Conservation (phyloP, 1,140 invertebrate genomes). For the Xylocopa sonorina region DNA sequence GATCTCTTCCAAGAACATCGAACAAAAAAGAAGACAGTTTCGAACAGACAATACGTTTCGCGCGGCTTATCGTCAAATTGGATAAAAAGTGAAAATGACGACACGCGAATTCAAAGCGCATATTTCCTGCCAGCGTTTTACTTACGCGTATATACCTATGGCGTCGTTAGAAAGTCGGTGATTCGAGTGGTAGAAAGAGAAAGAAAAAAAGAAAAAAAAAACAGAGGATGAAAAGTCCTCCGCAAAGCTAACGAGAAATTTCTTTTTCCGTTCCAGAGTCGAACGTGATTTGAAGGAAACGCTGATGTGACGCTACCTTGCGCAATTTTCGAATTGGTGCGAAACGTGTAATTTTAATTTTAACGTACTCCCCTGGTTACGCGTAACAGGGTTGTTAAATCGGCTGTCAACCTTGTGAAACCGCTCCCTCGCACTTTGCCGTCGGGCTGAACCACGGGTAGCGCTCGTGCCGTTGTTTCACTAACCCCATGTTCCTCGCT, state of each 20-base stretch:
- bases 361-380: slow-evolving; percentile 48
- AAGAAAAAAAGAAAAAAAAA: neutral
- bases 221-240: neutral
- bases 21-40: neutral
- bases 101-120: neutral
- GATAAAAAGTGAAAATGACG: neutral
- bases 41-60: neutral
- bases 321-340: slow-evolving; percentile 48
- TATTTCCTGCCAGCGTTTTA: neutral
- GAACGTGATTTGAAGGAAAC: slow-evolving; percentile 44
- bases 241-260: slow-evolving; percentile 27
- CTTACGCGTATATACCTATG: no score
- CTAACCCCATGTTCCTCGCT: neutral
- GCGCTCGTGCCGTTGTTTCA: neutral
- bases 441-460: neutral
- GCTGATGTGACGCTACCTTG: slow-evolving; percentile 34
- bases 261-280: neutral
- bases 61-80: neutral
- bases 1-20: no score
- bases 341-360: slow-evolving; percentile 53
- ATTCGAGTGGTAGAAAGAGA: neutral
- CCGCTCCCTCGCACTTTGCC: neutral
- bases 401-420: slow-evolving; percentile 13
- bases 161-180: slow-evolving; percentile 9
- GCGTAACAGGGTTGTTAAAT: slow-evolving; percentile 58